Evolutionary conservation across 2,888 invertebrate species (phyloP).

Genomic region (Apamea anceps): DNA sequence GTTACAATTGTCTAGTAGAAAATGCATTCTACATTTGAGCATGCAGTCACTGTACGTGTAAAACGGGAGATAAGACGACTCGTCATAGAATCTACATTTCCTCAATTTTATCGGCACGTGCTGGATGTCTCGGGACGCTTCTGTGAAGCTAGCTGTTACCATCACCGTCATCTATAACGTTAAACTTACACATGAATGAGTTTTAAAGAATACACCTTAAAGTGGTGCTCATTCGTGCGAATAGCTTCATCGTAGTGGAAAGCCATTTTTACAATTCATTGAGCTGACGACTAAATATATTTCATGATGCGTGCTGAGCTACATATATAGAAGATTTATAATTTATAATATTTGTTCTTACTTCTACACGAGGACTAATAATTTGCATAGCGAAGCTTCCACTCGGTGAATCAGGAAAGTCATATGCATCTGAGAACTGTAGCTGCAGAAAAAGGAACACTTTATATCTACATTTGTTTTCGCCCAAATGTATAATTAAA

Average conservation of each 20-base stretch:
- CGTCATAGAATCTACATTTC: constrained; percentile 90
- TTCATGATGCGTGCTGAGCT: constrained; percentile 5
- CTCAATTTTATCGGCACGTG: constrained; percentile 84
- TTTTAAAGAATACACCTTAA: constrained; percentile 45
- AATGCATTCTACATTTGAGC: constrained; percentile 89
- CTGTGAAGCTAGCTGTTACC: constrained; percentile 84
- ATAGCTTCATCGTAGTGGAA: constrained; percentile 43
- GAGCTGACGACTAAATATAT: constrained; percentile 39
- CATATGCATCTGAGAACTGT: constrained; percentile 89
- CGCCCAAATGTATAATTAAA: not conserved
- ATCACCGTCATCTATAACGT: constrained; percentile 82
- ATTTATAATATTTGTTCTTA: constrained; percentile 61
- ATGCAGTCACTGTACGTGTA: constrained; percentile 91
- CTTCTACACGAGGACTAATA: constrained; percentile 83
- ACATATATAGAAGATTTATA: not conserved
- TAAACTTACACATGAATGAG: constrained; percentile 48
- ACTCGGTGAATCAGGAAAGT: constrained; percentile 90
- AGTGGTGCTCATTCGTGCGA: constrained; percentile 47
- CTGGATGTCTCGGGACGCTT: constrained; percentile 86
- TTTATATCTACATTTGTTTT: not conserved
- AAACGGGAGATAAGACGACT: constrained; percentile 83
- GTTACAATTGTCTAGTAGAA: constrained; percentile 87
- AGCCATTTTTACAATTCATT: constrained; percentile 57
- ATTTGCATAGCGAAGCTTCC: constrained; percentile 88
- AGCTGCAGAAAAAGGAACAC: constrained; percentile 78